These are phyloP conservation scores for Malurus leucopterus DNA, from an alignment of 2,797 vertebrate species.

Conservation along the genomic window DNA sequence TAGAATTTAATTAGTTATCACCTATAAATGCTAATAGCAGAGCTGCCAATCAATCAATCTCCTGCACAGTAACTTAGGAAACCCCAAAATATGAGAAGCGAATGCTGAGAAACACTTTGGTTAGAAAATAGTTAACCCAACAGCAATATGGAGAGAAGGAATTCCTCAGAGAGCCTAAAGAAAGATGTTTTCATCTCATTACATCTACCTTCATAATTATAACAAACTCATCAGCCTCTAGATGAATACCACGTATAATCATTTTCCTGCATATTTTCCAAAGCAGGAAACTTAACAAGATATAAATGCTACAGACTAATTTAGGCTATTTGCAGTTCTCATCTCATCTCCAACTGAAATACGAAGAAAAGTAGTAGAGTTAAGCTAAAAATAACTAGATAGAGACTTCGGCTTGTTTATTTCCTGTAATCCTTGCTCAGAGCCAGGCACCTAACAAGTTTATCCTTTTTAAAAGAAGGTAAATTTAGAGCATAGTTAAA, in stretches of 20 bases:
- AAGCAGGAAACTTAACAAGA: constrained; percentile 79
- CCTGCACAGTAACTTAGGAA: neutral
- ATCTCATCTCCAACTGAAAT: constrained; percentile 63
- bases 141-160: constrained; percentile 62
- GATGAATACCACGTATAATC: constrained; percentile 78
- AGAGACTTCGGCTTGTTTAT: constrained; percentile 31
- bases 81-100: neutral
- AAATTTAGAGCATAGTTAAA: neutral
- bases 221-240: constrained; percentile 78
- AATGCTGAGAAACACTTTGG: constrained; percentile 55
- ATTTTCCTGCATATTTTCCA: constrained; percentile 79
- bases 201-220: constrained; percentile 79
- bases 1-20: constrained; percentile 51
- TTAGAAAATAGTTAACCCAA: constrained; percentile 72
- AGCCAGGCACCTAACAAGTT: constrained; percentile 18
- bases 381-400: constrained; percentile 60
- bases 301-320: constrained; percentile 78
- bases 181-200: constrained; percentile 80
- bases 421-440: constrained; percentile 13
- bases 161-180: constrained; percentile 67
- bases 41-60: constrained; percentile 37
- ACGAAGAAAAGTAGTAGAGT: constrained; percentile 46
- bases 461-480: neutral
- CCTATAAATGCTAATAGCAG: constrained; percentile 37
- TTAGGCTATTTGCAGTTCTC: constrained; percentile 76